phyloP scores from a whole-genome alignment of 2,113 vertebrate species.

The Tragulus kanchil region DNA sequence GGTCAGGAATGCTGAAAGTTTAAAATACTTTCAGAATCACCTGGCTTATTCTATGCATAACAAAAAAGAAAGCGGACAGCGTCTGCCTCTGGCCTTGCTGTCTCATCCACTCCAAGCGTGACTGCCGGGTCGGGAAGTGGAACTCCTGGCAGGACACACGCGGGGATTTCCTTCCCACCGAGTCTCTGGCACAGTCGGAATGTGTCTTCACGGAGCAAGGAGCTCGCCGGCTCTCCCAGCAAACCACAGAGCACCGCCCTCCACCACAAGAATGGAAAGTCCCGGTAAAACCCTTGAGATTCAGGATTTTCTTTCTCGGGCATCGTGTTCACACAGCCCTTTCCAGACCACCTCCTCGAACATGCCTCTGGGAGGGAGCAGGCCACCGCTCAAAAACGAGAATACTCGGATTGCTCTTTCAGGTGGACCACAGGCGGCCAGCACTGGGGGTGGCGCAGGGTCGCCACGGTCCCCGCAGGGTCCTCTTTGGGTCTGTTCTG shows the following conservation, averaged over 20 bases:
- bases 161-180: not conserved
- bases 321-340: not conserved
- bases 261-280: not conserved
- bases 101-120: not conserved
- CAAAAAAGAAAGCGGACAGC: not conserved
- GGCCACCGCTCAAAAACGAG: not conserved
- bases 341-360: not conserved
- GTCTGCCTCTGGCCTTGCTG: not conserved
- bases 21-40: not conserved
- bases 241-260: not conserved
- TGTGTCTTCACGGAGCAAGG: not conserved
- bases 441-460: not conserved
- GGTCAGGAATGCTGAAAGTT: not conserved
- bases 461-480: not conserved
- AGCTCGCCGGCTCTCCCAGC: fast-evolving
- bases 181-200: not conserved
- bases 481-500: not conserved
- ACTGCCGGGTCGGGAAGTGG: not conserved
- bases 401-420: not conserved
- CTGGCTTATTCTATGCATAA: not conserved
- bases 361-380: not conserved
- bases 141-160: not conserved
- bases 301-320: not conserved
- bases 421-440: not conserved
- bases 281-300: not conserved